Evolutionary conservation across 92 coral and sea anemone genomes (phyloP).

Genomic region (Montipora capitata): DNA sequence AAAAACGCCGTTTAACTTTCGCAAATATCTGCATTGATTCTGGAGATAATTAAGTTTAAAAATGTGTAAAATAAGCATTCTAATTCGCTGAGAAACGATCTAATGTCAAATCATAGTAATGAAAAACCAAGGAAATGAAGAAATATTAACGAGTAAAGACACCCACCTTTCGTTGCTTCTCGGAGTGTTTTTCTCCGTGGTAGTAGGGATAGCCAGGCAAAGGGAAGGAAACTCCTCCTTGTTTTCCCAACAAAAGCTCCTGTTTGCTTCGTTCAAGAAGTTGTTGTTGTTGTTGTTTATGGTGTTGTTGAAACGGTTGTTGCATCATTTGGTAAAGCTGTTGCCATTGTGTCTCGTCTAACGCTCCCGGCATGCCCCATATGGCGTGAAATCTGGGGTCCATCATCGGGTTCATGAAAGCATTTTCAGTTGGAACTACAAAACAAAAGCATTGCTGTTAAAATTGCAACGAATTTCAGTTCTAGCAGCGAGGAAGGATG

Average conservation of each 20-base stretch:
- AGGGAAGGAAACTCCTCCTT: constrained; percentile 27
- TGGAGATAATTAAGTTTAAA: too few species aligned
- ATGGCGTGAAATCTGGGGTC: constrained; percentile 66
- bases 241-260: constrained; percentile 30
- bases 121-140: too few species aligned
- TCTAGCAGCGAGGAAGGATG: too few species aligned
- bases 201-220: constrained; percentile 12
- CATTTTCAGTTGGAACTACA: constrained; percentile 48
- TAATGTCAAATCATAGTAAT: too few species aligned
- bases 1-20: too few species aligned
- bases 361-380: constrained; percentile 74
- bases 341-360: constrained; percentile 87
- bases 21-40: too few species aligned
- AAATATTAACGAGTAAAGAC: too few species aligned
- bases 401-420: constrained; percentile 56
- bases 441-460: background rate
- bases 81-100: too few species aligned
- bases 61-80: too few species aligned
- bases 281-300: constrained; percentile 80
- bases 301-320: constrained; percentile 74
- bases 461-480: too few species aligned
- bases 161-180: constrained; percentile 40
- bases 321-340: constrained; percentile 80
- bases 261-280: constrained; percentile 35
- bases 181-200: constrained; percentile 37